Evolutionary conservation across 2,888 invertebrate genomes (phyloP).

Genomic region (Stenoptilia bipunctidactyla): DNA sequence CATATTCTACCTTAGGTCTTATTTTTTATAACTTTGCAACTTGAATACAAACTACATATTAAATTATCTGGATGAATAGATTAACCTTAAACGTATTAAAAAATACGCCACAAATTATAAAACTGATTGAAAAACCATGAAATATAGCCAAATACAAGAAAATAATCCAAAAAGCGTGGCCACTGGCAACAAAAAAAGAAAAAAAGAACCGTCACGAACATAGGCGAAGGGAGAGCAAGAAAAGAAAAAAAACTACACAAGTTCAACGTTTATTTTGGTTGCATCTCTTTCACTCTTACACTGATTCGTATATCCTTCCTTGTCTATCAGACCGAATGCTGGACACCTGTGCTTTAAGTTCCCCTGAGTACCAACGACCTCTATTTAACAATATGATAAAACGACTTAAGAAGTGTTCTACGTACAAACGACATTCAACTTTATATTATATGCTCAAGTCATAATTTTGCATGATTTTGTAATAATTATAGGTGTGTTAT

Average conservation of each 20-base stretch:
- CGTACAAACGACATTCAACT: constrained; percentile 25
- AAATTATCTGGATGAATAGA: too few relatives aligned
- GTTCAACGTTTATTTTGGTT: constrained; percentile 71
- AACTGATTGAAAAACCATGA: constrained; percentile 22
- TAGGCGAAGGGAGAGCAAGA: constrained; percentile 67
- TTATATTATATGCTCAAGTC: constrained; percentile 22
- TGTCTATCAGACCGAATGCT: constrained; percentile 54
- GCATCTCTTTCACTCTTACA: constrained; percentile 39
- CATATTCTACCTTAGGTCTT: too few relatives aligned
- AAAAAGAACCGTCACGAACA: constrained; percentile 68
- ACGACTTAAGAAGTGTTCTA: constrained; percentile 31
- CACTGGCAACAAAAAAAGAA: constrained; percentile 49
- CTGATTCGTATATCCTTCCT: constrained; percentile 30
- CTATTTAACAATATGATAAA: constrained; percentile 34
- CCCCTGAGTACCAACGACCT: constrained; percentile 71
- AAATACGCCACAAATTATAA: not conserved
- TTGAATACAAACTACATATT: too few relatives aligned
- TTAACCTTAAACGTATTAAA: too few relatives aligned
- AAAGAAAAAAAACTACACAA: constrained; percentile 60
- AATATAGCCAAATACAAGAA: constrained; percentile 65
- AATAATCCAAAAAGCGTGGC: constrained; percentile 60
- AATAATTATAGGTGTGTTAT: constrained; percentile 53
- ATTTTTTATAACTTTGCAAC: too few relatives aligned
- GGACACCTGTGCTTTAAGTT: constrained; percentile 72
- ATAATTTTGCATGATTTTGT: constrained; percentile 19